Percentiles rank a stretch among this genome's conserved stretches.
Evolutionary conservation across 2,113 vertebrate genomes (phyloP).

Genomic region (Myocastor coypus): DNA sequence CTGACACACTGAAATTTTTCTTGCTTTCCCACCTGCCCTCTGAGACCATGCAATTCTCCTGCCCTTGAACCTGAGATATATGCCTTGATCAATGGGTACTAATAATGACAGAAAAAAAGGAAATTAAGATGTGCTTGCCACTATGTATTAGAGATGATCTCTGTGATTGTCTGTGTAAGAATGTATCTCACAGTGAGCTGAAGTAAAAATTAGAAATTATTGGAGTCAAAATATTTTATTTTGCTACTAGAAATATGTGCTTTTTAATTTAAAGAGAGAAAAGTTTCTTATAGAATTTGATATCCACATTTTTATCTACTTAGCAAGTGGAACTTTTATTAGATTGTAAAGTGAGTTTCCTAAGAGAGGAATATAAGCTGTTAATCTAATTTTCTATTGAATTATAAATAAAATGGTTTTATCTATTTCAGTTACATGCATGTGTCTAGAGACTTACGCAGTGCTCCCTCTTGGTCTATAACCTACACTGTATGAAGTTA

Average conservation of each 20-base stretch:
- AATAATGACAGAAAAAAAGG: not conserved
- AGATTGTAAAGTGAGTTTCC: not conserved
- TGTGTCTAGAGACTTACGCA: slow-evolving; percentile 63
- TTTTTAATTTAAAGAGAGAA: slow-evolving; percentile 42
- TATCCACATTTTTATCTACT: not conserved
- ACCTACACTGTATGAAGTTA: slow-evolving; percentile 75
- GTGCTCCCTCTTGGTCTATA: slow-evolving; percentile 70
- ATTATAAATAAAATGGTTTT: slow-evolving; percentile 74
- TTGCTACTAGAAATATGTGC: not conserved
- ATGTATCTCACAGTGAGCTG: not conserved
- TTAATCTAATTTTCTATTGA: slow-evolving; percentile 60
- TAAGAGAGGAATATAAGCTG: slow-evolving; percentile 65
- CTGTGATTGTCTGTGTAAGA: not conserved
- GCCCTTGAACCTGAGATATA: not conserved
- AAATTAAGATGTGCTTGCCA: too few relatives aligned
- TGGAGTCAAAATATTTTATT: not conserved
- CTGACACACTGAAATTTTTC: not conserved
- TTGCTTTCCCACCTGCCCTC: rapidly evolving
- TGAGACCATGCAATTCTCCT: too few relatives aligned
- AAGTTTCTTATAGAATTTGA: not conserved
- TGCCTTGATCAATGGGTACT: not conserved
- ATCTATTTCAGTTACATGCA: slow-evolving; percentile 41
- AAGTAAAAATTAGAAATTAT: not conserved
- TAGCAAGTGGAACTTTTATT: not conserved
- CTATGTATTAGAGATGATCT: not conserved